Percentiles rank a stretch among this genome's conserved stretches.
Evolutionary conservation across 2,113 vertebrate species (phyloP).

Genomic region (Aleadryas rufinucha): DNA sequence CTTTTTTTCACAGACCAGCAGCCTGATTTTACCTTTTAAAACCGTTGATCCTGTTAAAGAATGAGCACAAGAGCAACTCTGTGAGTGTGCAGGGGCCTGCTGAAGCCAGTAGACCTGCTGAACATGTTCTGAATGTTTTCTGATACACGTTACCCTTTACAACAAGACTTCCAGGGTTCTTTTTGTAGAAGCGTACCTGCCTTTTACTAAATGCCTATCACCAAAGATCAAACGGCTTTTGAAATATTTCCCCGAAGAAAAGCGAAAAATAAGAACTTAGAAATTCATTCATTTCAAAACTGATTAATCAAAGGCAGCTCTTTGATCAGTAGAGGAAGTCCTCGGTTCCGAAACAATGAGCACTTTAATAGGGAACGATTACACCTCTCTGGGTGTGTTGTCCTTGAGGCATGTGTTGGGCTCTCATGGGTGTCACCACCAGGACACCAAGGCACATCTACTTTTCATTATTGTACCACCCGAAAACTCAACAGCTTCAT

Average conservation of each 20-base stretch:
- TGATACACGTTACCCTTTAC: not conserved
- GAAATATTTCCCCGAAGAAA: constrained; percentile 7
- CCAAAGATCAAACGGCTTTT: constrained; percentile 37
- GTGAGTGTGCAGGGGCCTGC: not conserved
- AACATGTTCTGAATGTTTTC: not conserved
- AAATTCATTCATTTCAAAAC: not conserved
- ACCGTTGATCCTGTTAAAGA: not conserved
- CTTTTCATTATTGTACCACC: not conserved
- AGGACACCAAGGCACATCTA: accelerated
- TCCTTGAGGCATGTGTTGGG: not conserved
- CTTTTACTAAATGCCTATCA: constrained; percentile 2
- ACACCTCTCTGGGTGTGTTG: not conserved
- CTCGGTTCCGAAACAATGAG: not conserved
- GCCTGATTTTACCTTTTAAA: not conserved
- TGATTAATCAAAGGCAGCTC: not conserved
- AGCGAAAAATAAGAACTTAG: not conserved
- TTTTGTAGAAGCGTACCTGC: not conserved
- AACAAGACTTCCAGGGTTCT: not conserved
- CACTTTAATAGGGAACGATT: not conserved
- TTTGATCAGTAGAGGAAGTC: constrained; percentile 12
- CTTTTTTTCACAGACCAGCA: not conserved
- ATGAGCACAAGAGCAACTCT: not conserved
- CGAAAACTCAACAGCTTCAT: not conserved
- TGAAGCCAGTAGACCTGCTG: not conserved
- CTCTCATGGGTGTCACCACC: not conserved